Evolutionary conservation across 2,797 vertebrate genomes (phyloP).

Genomic region (Cottoperca gobio): DNA sequence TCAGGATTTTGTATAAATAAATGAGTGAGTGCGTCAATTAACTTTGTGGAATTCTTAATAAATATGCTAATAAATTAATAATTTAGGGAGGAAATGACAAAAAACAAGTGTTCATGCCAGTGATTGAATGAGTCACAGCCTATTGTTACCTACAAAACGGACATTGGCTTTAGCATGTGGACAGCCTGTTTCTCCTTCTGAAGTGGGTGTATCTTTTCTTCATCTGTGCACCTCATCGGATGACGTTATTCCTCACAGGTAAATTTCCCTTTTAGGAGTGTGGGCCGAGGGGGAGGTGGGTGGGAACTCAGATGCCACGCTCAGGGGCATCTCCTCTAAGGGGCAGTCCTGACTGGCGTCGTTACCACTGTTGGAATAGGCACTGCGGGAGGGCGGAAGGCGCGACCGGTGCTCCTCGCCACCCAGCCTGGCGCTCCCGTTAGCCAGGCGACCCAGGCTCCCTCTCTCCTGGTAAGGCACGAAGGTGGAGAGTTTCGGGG

Average conservation of each 20-base stretch:
- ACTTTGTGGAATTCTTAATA: constrained; percentile 79
- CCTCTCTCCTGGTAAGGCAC: constrained; percentile 99
- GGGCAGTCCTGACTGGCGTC: constrained; percentile 95
- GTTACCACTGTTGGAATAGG: constrained; percentile 97
- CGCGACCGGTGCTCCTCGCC: constrained; percentile 93
- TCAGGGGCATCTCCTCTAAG: constrained; percentile 98
- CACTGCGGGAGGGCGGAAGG: constrained; percentile 98
- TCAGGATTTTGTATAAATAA: constrained; percentile 74
- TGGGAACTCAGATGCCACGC: constrained; percentile 96
- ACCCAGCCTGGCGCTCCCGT: constrained; percentile 94
- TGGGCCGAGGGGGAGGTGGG: constrained; percentile 92
- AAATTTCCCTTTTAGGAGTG: constrained; percentile 97
- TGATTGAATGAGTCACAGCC: constrained; percentile 77
- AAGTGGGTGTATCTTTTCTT: constrained; percentile 65
- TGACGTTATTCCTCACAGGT: constrained; percentile 90
- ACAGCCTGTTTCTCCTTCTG: constrained; percentile 84
- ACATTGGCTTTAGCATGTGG: constrained; percentile 71
- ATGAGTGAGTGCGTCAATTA: constrained; percentile 71
- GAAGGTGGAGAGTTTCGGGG: constrained; percentile 99
- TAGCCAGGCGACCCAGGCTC: constrained; percentile 96
- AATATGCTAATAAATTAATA: constrained; percentile 85
- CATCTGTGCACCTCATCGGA: constrained; percentile 65
- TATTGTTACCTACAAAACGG: constrained; percentile 76
- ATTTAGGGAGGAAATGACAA: constrained; percentile 82
- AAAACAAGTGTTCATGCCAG: constrained; percentile 76